A percentile compares a stretch with the other conserved stretches of the same genome.
Evolutionary conservation across 2,113 vertebrate species (phyloP).

Genomic region (Microtus oregoni): DNA sequence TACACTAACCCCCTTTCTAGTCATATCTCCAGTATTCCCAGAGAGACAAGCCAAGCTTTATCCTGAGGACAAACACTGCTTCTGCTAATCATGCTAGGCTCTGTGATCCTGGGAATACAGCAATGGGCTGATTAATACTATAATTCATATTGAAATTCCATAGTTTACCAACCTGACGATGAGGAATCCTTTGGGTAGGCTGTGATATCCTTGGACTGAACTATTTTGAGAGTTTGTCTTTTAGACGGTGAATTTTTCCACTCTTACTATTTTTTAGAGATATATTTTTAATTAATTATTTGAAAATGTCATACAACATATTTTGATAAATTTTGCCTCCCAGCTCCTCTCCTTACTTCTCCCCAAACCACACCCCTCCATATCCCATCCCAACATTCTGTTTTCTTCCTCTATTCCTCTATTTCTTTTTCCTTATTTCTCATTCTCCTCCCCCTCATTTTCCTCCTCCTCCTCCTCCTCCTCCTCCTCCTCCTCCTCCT

Average conservation of each 20-base stretch:
- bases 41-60: not conserved
- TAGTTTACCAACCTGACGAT: not conserved
- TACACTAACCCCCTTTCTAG: not conserved
- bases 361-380: not conserved
- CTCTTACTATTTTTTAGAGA: not conserved
- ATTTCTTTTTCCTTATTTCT: too few relatives aligned
- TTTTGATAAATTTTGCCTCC: not conserved
- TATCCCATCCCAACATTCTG: not conserved
- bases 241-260: not conserved
- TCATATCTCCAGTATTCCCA: not conserved
- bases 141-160: not conserved
- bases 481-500: too few relatives aligned
- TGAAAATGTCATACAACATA: not conserved
- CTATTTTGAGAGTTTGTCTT: not conserved
- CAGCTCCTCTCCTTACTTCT: not conserved
- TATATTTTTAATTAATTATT: not conserved
- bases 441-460: fast-evolving
- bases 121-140: not conserved
- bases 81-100: not conserved
- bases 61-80: not conserved
- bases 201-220: not conserved
- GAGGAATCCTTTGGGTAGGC: not conserved
- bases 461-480: not conserved
- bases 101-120: not conserved
- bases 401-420: not conserved